These are phyloP conservation scores for Sycobia sp. DNA, from an alignment of 1,140 invertebrate genomes.

Conservation along the genomic window DNA sequence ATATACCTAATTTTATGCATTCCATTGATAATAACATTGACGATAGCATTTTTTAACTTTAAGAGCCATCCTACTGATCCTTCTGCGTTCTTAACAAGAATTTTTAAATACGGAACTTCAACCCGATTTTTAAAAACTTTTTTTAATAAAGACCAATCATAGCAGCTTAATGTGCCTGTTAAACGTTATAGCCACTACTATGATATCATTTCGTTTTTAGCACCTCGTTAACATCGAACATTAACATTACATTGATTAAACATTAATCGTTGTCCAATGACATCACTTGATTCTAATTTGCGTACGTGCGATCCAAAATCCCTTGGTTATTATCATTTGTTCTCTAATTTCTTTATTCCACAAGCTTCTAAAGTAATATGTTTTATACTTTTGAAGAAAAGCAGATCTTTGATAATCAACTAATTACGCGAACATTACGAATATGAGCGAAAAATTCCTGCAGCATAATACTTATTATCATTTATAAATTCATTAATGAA, in stretches of 20 bases:
- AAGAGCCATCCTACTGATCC: not conserved
- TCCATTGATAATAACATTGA: conserved; percentile 11
- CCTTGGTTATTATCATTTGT: not conserved
- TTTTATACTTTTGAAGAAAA: conserved; percentile 1
- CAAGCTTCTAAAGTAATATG: conserved; percentile 15
- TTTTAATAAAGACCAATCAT: conserved; percentile 4
- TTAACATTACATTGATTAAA: conserved; percentile 32
- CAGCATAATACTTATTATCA: not conserved
- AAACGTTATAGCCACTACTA: conserved; percentile 9
- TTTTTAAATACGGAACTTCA: not conserved
- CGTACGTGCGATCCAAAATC: conserved; percentile 16
- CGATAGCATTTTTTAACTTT: not conserved
- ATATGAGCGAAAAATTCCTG: conserved; percentile 11
- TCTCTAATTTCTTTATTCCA: conserved; percentile 14
- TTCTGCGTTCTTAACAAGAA: not conserved
- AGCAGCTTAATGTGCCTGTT: not conserved
- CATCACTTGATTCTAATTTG: conserved; percentile 19
- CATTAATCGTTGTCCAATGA: conserved; percentile 34
- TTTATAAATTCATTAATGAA: not conserved
- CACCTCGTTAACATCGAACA: conserved; percentile 35
- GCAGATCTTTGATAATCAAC: not conserved
- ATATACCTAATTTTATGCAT: conserved; percentile 9
- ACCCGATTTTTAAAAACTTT: conserved; percentile 5
- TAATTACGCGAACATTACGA: conserved; percentile 1
- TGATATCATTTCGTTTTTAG: conserved; percentile 21